phyloP scores from a whole-genome alignment of 2,113 vertebrate genomes.

The Orthonyx spaldingii region DNA sequence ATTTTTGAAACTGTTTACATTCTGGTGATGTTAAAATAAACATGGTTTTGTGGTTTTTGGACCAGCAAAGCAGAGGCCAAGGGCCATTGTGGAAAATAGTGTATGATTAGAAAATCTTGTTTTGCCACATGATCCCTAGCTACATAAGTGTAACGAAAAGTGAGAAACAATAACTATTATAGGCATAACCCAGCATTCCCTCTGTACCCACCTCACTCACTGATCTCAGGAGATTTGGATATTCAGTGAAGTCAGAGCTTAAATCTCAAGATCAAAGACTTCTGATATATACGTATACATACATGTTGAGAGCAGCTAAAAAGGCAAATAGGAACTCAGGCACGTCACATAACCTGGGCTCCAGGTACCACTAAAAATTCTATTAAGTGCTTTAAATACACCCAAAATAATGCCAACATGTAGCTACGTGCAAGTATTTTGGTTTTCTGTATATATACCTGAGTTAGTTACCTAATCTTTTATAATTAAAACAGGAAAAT shows the following conservation, averaged over 20 bases:
- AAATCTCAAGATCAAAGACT: neutral
- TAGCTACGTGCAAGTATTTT: neutral
- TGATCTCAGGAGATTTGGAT: neutral
- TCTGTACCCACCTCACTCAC: neutral
- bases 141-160: neutral
- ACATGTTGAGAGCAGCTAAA: neutral
- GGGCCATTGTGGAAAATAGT: neutral
- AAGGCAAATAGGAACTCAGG: neutral
- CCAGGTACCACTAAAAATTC: neutral
- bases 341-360: neutral
- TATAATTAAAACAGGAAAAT: neutral
- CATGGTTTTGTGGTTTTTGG: neutral
- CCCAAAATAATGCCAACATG: neutral
- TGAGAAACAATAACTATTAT: neutral
- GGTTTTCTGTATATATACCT: neutral
- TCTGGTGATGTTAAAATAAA: slow-evolving; percentile 19
- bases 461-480: neutral
- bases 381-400: neutral
- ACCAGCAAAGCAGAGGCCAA: neutral
- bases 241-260: neutral
- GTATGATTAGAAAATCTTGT: neutral
- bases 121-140: neutral
- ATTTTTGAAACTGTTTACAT: slow-evolving; percentile 28
- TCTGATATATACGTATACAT: neutral
- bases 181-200: neutral